Evolutionary conservation across 2,888 invertebrate species (phyloP).

Genomic region (Philaethria dido): DNA sequence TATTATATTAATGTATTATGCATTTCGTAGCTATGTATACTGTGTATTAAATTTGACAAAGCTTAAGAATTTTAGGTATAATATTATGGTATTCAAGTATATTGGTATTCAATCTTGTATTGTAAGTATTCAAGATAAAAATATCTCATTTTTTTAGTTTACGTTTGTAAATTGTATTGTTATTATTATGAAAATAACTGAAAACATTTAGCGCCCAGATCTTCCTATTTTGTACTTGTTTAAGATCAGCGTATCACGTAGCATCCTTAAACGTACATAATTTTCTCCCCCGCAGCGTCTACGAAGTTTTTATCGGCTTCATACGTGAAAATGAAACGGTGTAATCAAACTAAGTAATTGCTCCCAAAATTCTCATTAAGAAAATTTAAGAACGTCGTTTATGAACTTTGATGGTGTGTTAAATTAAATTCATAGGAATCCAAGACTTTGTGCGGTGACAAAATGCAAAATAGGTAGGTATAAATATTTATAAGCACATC

Average conservation of each 20-base stretch:
- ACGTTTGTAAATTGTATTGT: not conserved
- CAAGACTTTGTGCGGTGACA: constrained; percentile 23
- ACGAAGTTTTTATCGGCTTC: constrained; percentile 73
- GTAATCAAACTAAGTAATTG: constrained; percentile 57
- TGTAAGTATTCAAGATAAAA: too few species aligned
- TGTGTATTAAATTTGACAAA: too few species aligned
- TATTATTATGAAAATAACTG: too few species aligned
- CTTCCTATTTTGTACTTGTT: constrained; percentile 8
- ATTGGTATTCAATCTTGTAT: too few species aligned
- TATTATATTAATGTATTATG: too few species aligned
- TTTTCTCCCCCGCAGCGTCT: constrained; percentile 58
- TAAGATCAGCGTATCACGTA: constrained; percentile 23
- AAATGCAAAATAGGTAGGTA: not conserved
- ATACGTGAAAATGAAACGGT: constrained; percentile 66
- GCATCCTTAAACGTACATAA: constrained; percentile 48
- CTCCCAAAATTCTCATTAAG: constrained; percentile 54
- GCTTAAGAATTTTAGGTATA: too few species aligned
- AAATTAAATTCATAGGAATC: constrained; percentile 42
- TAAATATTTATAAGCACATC: not conserved
- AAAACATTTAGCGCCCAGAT: not conserved
- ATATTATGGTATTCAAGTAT: too few species aligned
- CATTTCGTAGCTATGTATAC: too few species aligned
- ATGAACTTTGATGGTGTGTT: constrained; percentile 47
- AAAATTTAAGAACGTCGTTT: constrained; percentile 49
- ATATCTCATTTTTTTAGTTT: not conserved